Base-by-base conservation (phyloP, 1,140 invertebrate species). In the Dendrolimus kikuchii region DNA sequence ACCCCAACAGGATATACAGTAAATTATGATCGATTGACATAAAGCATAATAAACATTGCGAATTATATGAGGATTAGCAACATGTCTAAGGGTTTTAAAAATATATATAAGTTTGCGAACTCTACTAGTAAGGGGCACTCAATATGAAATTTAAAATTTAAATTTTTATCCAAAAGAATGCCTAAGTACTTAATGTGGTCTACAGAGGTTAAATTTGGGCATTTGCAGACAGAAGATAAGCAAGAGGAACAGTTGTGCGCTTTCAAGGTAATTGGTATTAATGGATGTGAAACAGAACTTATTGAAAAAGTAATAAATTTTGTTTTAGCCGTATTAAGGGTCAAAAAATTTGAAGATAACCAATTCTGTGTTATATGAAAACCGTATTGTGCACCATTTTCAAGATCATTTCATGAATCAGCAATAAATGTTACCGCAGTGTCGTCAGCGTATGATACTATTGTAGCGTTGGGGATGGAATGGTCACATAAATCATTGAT, bases 401-500 rank as follows among this genome's bases (percentile, higher is more conserved):
- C n/a, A 5, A 57, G 7, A 38, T 51, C 45, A 2, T 8, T 7
- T 49, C 55, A 57, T 5, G 45, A 7, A 9, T 42, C 23, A n/a
- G 49, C 55, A 36, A 38, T 8, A 37, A 57, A 57, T 1, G 49
- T 43, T 2, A 57, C 10, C 2, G 55, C 50, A 5, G 55, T 57
- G 23, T 57, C 55, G 48, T 57, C 55, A 5, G 55, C 55, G n/a
- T 40, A 57, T 7, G 55, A 51, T 7, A 49, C 23, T 2, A 57
- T 44, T n/a, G 38, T 43, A 8, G 46, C 40, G 23, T 51, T 43
- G 7, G 44, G 36, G 2, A 57, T 38, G 5, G 43, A 4, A 10
- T 51, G 45, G 8, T 49, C 9, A 10, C 49, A 23, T 23, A 23
- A 23, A 2, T 23, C 23, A 23, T 23, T 23, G 23, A 23, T 23